phyloP scores from a whole-genome alignment of 2,797 vertebrate genomes.

The Catharus ustulatus region DNA sequence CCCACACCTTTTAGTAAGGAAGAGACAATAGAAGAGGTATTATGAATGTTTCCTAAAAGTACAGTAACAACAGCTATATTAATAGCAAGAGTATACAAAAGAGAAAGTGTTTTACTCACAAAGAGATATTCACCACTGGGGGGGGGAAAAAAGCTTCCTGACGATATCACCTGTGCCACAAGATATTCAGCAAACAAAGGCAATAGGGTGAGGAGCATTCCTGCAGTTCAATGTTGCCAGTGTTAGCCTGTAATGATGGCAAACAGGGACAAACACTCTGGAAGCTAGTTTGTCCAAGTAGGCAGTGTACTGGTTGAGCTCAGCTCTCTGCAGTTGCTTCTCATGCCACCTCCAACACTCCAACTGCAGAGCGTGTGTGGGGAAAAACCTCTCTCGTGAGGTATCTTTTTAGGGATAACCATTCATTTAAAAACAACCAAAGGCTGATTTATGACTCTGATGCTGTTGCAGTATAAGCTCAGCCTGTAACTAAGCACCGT shows the following conservation, averaged over 20 bases:
- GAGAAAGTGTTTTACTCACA: background rate
- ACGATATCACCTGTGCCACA: background rate
- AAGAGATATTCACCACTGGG: background rate
- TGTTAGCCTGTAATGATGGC: background rate
- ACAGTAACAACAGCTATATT: background rate
- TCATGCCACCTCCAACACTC: background rate
- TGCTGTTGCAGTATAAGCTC: background rate
- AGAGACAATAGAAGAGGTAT: background rate
- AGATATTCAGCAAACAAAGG: background rate
- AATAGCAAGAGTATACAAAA: background rate
- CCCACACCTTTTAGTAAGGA: background rate
- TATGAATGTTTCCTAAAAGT: no score
- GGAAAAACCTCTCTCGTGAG: background rate
- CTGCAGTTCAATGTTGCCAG: background rate
- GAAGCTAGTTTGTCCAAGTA: background rate
- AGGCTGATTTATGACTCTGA: background rate
- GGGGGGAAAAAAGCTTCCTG: accelerated
- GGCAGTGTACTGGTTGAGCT: background rate
- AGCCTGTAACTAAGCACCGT: background rate
- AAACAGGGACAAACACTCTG: background rate
- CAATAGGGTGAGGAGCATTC: background rate
- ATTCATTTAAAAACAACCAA: background rate
- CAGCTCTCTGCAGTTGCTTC: background rate
- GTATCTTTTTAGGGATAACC: background rate
- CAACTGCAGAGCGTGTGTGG: no score